Base-by-base conservation (phyloP, 1,140 invertebrate genomes). In the Atta texana region DNA sequence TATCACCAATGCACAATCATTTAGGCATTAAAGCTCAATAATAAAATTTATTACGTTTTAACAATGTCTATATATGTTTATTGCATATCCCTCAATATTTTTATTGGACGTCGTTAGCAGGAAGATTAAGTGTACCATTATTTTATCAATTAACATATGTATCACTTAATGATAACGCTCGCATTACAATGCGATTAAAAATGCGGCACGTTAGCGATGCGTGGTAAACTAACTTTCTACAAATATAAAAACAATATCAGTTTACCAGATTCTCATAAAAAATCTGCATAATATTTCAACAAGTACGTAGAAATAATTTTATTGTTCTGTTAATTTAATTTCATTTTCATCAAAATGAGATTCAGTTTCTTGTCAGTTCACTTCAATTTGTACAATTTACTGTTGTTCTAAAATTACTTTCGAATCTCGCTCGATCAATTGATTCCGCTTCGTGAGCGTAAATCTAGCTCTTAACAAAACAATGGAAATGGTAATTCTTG, bases 211-310 rank as follows among this genome's bases (percentile, higher is more conserved):
- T 81, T 31, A 71, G 21, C 21, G 34, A 6, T 39, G 34, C 63
- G 31, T 69, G 31, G n/a, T 78, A 68, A 39, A 31, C 6, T 57
- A 44, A 78, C 14, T 31, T 49, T 4, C 24, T 64, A 44, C 21
- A 64, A n/a, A 78, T 78, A 51, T 21, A 78, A 53, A 78, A 78
- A 78, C 21, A 57, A 75, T 39, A 59, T 28, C 28, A 14, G 53
- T 77, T 77, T 14, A 31, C 16, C 16, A 6, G 24, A 53, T 44
- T 55, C 34, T 44, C 5, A 51, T 51, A 78, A 78, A 78, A 34
- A 66, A 82, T 61, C 21, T 74, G 51, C 28, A 21, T 84, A 49
- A 71, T 72, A 87, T 16, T 39, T 51, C 64, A 89, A 87, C 51
- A 84, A 86, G 68, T 72, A 21, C 4, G 16, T 82, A 76, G n/a